These are phyloP conservation scores for human (Homo sapiens) DNA, from an alignment of 2,113 vertebrate species.

Conservation along the genomic window DNA sequence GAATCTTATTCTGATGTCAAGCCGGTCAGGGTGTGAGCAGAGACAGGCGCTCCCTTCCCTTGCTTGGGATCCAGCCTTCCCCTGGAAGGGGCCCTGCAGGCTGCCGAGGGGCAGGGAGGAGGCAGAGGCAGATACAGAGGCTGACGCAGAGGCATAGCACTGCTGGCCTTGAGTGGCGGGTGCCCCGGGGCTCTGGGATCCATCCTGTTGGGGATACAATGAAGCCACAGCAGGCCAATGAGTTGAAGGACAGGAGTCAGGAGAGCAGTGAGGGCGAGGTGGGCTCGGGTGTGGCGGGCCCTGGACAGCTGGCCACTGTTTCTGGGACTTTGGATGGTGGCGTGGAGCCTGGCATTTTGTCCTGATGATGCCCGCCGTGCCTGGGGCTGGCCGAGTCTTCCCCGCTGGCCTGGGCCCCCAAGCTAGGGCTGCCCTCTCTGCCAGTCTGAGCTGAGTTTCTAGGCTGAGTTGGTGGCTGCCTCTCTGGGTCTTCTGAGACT, in stretches of 20 bases:
- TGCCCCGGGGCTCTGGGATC: not conserved
- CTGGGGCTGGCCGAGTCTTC: fast-evolving
- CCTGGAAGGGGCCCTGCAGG: not conserved
- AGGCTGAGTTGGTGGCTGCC: too few species aligned
- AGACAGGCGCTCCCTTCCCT: not conserved
- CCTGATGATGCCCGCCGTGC: not conserved
- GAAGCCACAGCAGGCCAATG: not conserved
- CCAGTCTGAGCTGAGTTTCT: not conserved
- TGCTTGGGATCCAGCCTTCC: not conserved
- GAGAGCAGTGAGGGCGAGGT: not conserved
- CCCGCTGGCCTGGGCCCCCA: not conserved
- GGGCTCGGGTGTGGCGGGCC: fast-evolving
- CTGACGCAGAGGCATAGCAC: too few species aligned
- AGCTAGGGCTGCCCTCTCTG: not conserved
- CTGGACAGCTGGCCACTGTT: not conserved
- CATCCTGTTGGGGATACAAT: fast-evolving
- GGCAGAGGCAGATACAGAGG: not conserved
- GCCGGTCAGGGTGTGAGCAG: not conserved
- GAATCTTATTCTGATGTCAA: not conserved
- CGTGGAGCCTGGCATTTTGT: fast-evolving
- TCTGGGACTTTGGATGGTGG: not conserved
- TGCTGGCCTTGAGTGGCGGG: not conserved
- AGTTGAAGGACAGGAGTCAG: not conserved
- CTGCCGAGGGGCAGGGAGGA: not conserved
- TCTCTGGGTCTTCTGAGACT: not conserved